Evolutionary conservation across 2,113 vertebrate species (phyloP).

Genomic region (Pipra filicauda): DNA sequence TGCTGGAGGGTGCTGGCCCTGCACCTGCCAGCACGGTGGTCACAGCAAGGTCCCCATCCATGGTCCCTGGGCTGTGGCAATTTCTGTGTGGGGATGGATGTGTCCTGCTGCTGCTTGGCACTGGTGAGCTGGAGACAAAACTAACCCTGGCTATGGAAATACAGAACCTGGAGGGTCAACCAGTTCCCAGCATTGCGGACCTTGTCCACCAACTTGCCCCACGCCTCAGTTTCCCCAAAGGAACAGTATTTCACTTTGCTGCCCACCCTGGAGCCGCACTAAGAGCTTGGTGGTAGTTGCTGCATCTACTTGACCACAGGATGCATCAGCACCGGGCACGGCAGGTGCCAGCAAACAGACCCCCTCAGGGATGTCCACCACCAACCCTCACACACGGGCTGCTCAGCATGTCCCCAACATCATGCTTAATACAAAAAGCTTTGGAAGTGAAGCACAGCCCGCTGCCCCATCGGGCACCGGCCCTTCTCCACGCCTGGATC

Average conservation of each 20-base stretch:
- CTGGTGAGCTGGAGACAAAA: background rate
- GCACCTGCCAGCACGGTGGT: background rate
- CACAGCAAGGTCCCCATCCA: background rate
- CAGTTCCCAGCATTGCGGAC: fast-evolving
- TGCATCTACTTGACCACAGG: background rate
- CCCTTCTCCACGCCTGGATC: background rate
- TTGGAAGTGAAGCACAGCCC: fast-evolving
- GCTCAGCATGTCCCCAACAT: fast-evolving
- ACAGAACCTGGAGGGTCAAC: background rate
- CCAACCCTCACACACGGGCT: fast-evolving
- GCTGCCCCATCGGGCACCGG: fast-evolving
- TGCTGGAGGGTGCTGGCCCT: background rate
- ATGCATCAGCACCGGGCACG: fast-evolving
- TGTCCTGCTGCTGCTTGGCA: background rate
- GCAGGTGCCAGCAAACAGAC: too few species aligned
- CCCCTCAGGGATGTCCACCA: background rate
- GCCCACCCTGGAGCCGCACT: fast-evolving
- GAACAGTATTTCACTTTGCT: background rate
- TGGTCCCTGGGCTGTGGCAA: fast-evolving
- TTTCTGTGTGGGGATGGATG: background rate
- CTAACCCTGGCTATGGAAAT: background rate
- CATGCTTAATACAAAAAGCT: fast-evolving
- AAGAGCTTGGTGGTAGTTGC: fast-evolving
- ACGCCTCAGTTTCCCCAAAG: background rate
- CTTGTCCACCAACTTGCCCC: background rate